Evolutionary conservation across 2,888 invertebrate species (phyloP).

Genomic region (Metalampra italica): DNA sequence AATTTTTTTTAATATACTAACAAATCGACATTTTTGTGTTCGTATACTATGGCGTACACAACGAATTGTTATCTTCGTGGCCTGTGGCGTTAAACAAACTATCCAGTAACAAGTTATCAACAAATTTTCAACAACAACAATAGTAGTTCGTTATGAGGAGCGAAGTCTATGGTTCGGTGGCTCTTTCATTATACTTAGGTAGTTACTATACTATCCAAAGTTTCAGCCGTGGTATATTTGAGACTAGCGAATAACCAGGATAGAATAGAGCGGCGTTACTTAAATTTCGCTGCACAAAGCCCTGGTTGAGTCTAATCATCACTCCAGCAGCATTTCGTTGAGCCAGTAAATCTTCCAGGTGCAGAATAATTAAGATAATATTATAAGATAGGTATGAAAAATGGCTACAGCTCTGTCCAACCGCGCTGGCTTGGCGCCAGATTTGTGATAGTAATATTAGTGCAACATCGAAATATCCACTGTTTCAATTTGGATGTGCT

Average conservation of each 20-base stretch:
- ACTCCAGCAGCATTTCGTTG: neutral
- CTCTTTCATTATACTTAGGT: no score
- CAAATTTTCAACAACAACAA: no score
- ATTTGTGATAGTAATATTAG: slow-evolving; percentile 15
- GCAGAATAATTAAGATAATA: slow-evolving; percentile 14
- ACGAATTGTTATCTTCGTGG: no score
- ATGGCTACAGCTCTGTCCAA: slow-evolving; percentile 6
- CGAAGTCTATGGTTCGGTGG: no score
- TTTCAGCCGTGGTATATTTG: neutral
- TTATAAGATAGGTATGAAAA: slow-evolving; percentile 14
- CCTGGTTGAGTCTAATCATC: neutral
- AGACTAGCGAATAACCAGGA: neutral
- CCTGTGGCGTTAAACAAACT: no score
- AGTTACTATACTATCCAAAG: no score
- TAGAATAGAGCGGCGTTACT: neutral
- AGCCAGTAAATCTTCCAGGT: slow-evolving; percentile 6
- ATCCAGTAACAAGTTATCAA: no score
- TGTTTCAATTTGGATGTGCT: slow-evolving; percentile 16
- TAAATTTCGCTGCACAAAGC: neutral
- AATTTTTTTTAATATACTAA: no score
- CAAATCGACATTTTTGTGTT: no score
- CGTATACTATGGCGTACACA: no score
- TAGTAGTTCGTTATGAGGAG: no score
- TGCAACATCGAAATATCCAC: slow-evolving; percentile 12
- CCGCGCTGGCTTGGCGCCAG: slow-evolving; percentile 17